Evolutionary conservation across 2,888 invertebrate species (phyloP), one percentile per base, ranked within the genome.

Genomic region (Drosophila tanythrix): DNA sequence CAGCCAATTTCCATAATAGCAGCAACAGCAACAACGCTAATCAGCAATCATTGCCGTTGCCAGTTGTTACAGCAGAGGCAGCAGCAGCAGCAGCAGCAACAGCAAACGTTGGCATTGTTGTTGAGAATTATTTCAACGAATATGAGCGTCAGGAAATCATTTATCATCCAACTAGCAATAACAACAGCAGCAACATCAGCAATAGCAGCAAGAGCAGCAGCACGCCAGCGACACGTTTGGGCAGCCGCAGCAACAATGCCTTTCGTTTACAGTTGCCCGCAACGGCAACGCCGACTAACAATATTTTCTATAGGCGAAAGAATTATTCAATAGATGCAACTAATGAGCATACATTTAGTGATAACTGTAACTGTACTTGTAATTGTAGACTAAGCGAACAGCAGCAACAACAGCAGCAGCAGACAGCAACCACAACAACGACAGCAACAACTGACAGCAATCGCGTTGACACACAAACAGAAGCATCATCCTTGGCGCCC

Each of bases 91-190:
- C 21, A 57, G 65, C 73, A 38, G 43, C 70, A 51, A 40, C 73
- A 43, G 52, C 55, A 27, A 68, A 80, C 50, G 89, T 81, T 77
- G 91, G 92, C 79, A 92, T 92, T 82, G 87, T 92, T 86, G 92
- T 92, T 74, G 92, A 92, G 79, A 92, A 92, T 78, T 92, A 92
- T 89, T 92, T 92, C 77, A 92, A 92, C 83, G 92, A 92, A 89
- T 92, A 92, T 76, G 92, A 92, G 81, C 92, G 92, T 89, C 92
- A 92, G 91, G 92, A 92, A 91, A 92, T 92, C 90, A 92, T 91
- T 79, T 91, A 91, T 90, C 92, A 81, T 73, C 71, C 76, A 73
- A 79, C 79, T 71, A 72, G 76, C 75, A 81, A 60, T 52, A 76
- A 52, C 70, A 76, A 10, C 74, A 66, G 8, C 65, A 69, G 66